These are phyloP conservation scores for Phaethon lepturus DNA, from an alignment of 2,113 vertebrate species.

Conservation along the genomic window DNA sequence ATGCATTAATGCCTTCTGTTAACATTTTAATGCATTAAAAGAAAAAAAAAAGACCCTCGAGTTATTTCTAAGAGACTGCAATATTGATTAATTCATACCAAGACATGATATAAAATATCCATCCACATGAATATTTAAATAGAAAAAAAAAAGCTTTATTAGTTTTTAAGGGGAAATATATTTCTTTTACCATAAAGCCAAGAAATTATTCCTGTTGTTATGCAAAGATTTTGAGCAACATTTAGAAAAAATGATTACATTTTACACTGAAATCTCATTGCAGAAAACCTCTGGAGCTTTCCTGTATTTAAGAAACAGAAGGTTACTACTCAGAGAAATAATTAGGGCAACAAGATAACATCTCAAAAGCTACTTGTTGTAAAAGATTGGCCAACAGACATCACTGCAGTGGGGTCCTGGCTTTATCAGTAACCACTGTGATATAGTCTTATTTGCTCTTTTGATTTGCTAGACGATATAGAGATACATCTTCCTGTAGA, in stretches of 20 bases:
- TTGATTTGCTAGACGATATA: neutral
- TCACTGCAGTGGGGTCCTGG: neutral
- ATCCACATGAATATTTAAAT: neutral
- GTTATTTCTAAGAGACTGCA: neutral
- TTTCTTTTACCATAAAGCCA: neutral
- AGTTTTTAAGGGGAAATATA: neutral
- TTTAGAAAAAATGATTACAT: neutral
- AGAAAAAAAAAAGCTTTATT: neutral
- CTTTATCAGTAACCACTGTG: neutral
- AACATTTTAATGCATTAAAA: neutral
- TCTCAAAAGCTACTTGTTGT: neutral
- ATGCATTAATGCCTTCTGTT: neutral
- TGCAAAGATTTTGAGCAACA: neutral
- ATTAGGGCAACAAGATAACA: neutral
- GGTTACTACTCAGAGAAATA: neutral
- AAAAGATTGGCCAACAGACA: neutral
- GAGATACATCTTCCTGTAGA: neutral
- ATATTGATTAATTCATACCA: neutral
- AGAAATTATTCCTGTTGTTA: neutral
- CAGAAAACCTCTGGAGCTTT: neutral
- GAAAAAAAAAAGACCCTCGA: neutral
- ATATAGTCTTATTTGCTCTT: neutral
- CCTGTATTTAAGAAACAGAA: neutral
- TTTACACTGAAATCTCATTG: neutral
- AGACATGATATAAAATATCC: neutral